Percentiles rank a stretch among this genome's conserved stretches.
These are phyloP conservation scores for Pampus argenteus DNA, from an alignment of 2,797 vertebrate species.

Conservation along the genomic window DNA sequence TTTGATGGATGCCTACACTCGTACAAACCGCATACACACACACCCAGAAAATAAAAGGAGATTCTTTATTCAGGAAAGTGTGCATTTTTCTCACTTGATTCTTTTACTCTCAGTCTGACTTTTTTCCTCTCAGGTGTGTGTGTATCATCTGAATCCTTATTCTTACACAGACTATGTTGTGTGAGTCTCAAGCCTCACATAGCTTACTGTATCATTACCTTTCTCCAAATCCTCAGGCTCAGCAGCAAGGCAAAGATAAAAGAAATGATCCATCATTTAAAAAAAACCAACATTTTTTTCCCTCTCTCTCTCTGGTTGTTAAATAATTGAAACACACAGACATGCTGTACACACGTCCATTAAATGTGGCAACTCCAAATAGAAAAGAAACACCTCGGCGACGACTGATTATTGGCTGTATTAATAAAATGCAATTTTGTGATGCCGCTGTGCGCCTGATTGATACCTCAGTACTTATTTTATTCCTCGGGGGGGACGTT, in stretches of 20 bases:
- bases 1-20: neutral
- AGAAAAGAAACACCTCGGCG: neutral
- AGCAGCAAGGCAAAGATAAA: neutral
- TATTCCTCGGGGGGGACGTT: neutral
- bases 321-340: conserved; percentile 2
- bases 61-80: neutral
- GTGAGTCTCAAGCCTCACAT: conserved; percentile 6
- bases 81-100: neutral
- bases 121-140: conserved; percentile 2
- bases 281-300: no score
- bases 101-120: neutral
- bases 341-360: neutral
- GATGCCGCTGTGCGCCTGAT: neutral
- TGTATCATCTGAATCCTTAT: neutral
- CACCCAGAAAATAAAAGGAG: no score
- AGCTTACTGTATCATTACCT: neutral
- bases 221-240: conserved; percentile 2
- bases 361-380: neutral
- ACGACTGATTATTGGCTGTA: neutral
- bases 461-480: neutral
- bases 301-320: neutral
- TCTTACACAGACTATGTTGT: conserved; percentile 6
- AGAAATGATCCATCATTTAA: neutral
- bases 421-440: neutral
- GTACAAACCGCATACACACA: neutral